These are phyloP conservation scores for Turnix velox DNA, from an alignment of 2,113 vertebrate genomes.

Conservation along the genomic window DNA sequence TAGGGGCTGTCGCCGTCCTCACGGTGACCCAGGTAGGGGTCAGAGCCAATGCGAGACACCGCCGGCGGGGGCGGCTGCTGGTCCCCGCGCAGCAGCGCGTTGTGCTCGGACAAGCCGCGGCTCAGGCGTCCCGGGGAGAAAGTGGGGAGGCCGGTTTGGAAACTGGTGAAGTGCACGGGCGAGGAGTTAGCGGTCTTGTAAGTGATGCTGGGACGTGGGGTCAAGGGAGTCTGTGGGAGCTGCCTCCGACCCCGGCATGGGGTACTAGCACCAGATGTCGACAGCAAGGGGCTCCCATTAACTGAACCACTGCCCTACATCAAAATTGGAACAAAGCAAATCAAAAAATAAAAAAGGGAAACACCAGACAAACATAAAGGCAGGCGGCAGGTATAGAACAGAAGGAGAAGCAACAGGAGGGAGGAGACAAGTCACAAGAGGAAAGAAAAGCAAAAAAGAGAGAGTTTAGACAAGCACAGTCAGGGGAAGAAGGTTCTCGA, in stretches of 20 bases:
- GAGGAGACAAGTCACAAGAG: constrained; percentile 30
- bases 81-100: constrained; percentile 78
- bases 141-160: constrained; percentile 63
- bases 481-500: not conserved
- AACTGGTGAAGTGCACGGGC: constrained; percentile 82
- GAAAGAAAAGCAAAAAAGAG: constrained; percentile 55
- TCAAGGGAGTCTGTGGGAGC: constrained; percentile 91
- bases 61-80: constrained; percentile 69
- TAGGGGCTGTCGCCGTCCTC: constrained; percentile 51
- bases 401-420: constrained; percentile 44
- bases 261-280: constrained; percentile 88
- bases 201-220: constrained; percentile 88
- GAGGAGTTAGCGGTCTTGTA: constrained; percentile 95
- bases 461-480: constrained; percentile 67
- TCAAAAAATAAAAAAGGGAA: constrained; percentile 78
- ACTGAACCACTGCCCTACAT: constrained; percentile 91
- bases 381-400: constrained; percentile 38
- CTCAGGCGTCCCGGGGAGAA: constrained; percentile 86
- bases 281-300: constrained; percentile 85
- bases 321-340: constrained; percentile 87
- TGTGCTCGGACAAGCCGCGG: constrained; percentile 89
- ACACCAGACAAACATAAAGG: constrained; percentile 54
- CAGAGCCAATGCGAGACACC: constrained; percentile 84
- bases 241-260: constrained; percentile 90
- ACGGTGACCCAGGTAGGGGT: constrained; percentile 85